These are phyloP conservation scores for Solenopsis fugax DNA, from an alignment of 1,140 invertebrate genomes.

Conservation along the genomic window DNA sequence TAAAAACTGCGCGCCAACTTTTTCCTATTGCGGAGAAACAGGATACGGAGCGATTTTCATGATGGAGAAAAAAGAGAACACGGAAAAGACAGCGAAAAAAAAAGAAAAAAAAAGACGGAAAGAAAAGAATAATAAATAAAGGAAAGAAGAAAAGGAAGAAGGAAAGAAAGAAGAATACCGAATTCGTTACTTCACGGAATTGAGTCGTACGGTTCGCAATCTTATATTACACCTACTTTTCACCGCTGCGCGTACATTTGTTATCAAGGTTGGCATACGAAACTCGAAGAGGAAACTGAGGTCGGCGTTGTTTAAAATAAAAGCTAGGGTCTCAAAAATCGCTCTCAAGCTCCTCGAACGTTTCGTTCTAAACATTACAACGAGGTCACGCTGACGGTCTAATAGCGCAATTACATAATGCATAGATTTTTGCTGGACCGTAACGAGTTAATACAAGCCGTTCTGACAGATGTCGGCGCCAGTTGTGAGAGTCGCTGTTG, in stretches of 20 bases:
- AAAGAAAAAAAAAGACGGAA: neutral
- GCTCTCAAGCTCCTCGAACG: neutral
- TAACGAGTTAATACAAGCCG: slow-evolving; percentile 22
- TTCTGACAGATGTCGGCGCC: slow-evolving; percentile 7
- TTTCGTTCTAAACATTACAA: neutral
- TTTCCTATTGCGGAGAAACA: slow-evolving; percentile 20
- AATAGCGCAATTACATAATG: slow-evolving; percentile 28
- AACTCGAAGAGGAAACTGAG: neutral
- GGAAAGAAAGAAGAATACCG: slow-evolving; percentile 9
- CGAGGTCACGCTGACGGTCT: slow-evolving; percentile 4
- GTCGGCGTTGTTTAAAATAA: slow-evolving; percentile 25
- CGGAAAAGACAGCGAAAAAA: neutral
- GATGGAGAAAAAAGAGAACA: neutral
- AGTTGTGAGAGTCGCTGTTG: slow-evolving; percentile 44
- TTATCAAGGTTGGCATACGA: slow-evolving; percentile 22
- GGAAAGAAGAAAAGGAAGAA: neutral
- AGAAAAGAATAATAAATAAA: slow-evolving; percentile 35
- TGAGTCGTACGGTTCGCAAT: slow-evolving; percentile 32
- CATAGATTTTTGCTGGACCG: slow-evolving; percentile 18
- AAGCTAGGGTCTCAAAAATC: neutral
- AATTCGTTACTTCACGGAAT: slow-evolving; percentile 38
- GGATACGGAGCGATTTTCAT: slow-evolving; percentile 13
- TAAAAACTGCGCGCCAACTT: slow-evolving; percentile 13
- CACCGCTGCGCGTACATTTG: neutral
- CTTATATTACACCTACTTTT: slow-evolving; percentile 38